These are phyloP conservation scores for Hirudo medicinalis DNA, from an alignment of 1,140 invertebrate species.

Conservation along the genomic window DNA sequence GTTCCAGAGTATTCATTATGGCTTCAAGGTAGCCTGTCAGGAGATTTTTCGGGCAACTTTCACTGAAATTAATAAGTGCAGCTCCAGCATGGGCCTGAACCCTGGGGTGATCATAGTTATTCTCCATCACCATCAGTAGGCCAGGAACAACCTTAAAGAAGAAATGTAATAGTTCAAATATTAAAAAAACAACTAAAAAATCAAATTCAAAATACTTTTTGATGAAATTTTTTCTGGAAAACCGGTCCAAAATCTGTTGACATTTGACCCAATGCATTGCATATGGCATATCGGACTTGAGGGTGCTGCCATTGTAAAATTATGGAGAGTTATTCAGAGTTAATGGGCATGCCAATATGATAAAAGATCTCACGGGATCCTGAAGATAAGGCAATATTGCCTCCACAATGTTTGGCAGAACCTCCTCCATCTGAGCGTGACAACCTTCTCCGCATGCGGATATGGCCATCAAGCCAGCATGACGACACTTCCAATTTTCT, in stretches of 20 bases:
- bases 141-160: slow-evolving; percentile 62
- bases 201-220: slow-evolving; percentile 45
- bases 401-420: slow-evolving; percentile 76
- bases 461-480: slow-evolving; percentile 94
- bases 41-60: slow-evolving; percentile 88
- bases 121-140: slow-evolving; percentile 74
- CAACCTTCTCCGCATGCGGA: slow-evolving; percentile 96
- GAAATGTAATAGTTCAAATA: not conserved
- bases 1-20: slow-evolving; percentile 80
- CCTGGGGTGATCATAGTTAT: slow-evolving; percentile 67
- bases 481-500: slow-evolving; percentile 52
- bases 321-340: too few relatives aligned
- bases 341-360: too few relatives aligned
- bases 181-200: not conserved
- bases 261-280: slow-evolving; percentile 99
- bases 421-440: slow-evolving; percentile 89
- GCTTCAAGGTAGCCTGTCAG: slow-evolving; percentile 74
- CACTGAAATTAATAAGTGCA: slow-evolving; percentile 95
- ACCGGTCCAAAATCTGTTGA: slow-evolving; percentile 90
- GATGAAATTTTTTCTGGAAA: slow-evolving; percentile 96
- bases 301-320: slow-evolving; percentile 50
- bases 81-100: slow-evolving; percentile 72
- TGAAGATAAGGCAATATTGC: slow-evolving; percentile 68
- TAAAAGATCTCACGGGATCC: slow-evolving; percentile 56
- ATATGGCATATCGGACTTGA: slow-evolving; percentile 84